Percentiles rank a stretch among this genome's conserved stretches.
Conservation (phyloP, 2,888 invertebrate genomes). For the Sthenelais limicola region DNA sequence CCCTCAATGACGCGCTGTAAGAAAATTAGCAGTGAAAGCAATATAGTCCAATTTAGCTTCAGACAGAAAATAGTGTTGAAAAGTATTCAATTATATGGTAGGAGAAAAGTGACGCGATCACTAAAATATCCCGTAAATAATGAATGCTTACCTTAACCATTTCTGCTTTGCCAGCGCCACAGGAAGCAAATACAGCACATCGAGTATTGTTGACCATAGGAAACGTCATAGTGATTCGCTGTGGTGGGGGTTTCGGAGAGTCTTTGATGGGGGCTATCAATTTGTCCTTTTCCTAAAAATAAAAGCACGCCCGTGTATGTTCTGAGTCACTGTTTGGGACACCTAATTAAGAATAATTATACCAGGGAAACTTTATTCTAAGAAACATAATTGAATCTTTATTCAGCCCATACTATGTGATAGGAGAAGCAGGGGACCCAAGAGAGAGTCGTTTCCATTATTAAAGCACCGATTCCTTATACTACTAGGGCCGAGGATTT, state of each 20-base stretch:
- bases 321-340: too few relatives aligned
- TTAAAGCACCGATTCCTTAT: too few relatives aligned
- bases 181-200: constrained; percentile 86
- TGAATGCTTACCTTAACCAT: constrained; percentile 63
- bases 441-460: too few relatives aligned
- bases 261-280: constrained; percentile 89
- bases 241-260: constrained; percentile 96
- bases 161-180: constrained; percentile 88
- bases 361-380: too few relatives aligned
- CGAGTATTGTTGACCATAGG: constrained; percentile 90
- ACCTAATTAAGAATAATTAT: too few relatives aligned
- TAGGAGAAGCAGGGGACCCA: too few relatives aligned
- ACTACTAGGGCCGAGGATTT: too few relatives aligned
- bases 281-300: constrained; percentile 67
- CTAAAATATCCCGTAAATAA: background rate
- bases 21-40: background rate
- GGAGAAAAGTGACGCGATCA: background rate
- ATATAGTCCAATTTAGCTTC: background rate
- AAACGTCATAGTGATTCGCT: constrained; percentile 91
- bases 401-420: too few relatives aligned
- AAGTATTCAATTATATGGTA: background rate
- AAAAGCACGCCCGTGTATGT: too few relatives aligned
- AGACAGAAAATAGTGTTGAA: background rate
- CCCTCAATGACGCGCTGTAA: constrained; percentile 85
- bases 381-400: too few relatives aligned